These are phyloP conservation scores for Limnodromus scolopaceus DNA, from an alignment of 2,797 vertebrate species.

Conservation along the genomic window DNA sequence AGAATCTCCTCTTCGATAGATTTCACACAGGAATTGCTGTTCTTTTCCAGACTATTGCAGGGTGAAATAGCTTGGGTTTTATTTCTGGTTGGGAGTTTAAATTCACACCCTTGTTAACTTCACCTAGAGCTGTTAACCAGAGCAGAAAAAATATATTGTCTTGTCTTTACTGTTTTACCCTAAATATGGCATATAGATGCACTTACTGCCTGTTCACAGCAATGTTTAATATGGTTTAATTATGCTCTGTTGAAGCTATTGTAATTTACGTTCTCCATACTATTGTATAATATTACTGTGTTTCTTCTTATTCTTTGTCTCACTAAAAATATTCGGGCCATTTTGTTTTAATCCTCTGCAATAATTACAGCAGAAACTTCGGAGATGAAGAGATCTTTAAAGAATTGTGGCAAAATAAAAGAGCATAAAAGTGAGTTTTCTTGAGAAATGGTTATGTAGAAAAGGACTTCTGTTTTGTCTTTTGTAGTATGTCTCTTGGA, in stretches of 20 bases:
- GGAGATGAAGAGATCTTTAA: neutral
- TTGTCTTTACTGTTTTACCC: neutral
- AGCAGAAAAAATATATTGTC: neutral
- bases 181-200: neutral
- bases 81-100: neutral
- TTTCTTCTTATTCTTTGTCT: neutral
- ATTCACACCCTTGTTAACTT: neutral
- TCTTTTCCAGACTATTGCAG: neutral
- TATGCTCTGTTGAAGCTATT: neutral
- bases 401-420: neutral
- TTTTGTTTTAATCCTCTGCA: neutral
- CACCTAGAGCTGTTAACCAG: neutral
- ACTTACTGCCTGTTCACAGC: neutral
- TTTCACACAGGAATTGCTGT: neutral
- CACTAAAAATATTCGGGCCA: neutral
- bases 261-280: neutral
- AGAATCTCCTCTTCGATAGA: neutral
- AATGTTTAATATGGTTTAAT: neutral
- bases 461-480: neutral
- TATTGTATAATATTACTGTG: neutral
- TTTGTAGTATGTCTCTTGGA: neutral
- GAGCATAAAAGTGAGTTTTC: neutral
- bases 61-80: neutral
- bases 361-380: neutral
- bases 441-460: neutral